Conservation (phyloP, 2,888 invertebrate species). For the Cyrtodaria siliqua region DNA sequence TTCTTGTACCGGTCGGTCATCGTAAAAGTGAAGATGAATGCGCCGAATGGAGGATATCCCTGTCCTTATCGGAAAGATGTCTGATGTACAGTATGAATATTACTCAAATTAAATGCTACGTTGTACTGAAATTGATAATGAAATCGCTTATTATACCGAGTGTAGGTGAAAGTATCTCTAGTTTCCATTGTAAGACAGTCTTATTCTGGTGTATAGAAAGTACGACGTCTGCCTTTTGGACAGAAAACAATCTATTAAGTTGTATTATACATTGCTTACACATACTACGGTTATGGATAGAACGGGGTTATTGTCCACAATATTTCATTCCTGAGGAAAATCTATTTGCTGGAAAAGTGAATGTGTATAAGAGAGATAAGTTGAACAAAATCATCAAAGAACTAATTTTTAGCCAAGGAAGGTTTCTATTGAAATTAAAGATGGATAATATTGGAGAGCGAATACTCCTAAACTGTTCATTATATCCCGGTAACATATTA, state of each 20-base stretch:
- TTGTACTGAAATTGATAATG: conserved; percentile 30
- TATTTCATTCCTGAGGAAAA: conserved; percentile 23
- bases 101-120: conserved; percentile 24
- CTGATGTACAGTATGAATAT: conserved; percentile 12
- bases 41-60: no score
- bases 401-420: conserved; percentile 6
- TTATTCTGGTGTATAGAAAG: conserved; percentile 17
- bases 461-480: no score
- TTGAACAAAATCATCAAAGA: neutral
- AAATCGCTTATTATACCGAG: conserved; percentile 3
- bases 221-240: conserved; percentile 7
- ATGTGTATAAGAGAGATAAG: neutral
- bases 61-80: conserved; percentile 6
- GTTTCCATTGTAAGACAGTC: conserved; percentile 25
- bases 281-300: neutral
- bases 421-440: no score
- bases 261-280: conserved; percentile 3
- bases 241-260: neutral
- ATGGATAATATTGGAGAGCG: no score
- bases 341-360: conserved; percentile 18
- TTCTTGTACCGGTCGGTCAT: no score
- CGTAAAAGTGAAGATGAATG: no score
- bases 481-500: no score
- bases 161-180: conserved; percentile 16
- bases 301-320: conserved; percentile 16